Base-by-base conservation (phyloP, 2,113 vertebrate species). In the Gnathonemus echidnorhynchus region DNA sequence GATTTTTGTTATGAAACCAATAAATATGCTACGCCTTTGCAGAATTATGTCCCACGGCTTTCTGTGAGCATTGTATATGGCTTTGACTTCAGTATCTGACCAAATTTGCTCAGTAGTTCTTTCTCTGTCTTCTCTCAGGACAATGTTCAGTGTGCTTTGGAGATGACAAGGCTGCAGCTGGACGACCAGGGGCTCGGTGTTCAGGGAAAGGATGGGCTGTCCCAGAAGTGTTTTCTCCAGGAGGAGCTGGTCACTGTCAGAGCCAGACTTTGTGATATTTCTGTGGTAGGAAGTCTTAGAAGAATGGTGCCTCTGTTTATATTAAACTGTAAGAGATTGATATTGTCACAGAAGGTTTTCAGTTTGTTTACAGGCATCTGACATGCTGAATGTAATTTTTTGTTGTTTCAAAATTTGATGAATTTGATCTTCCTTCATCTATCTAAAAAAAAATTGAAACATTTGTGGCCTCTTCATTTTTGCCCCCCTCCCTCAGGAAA, bases 231-330 rank as follows among this genome's bases (percentile, higher is more conserved):
- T 92, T 94, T 97, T 90, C 96, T 98, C 17, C 97, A 97, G 91
- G 97, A 98, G 52, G 96, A 97, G 5, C 94, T 98, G 93, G 97
- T 98, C 90, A 96, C 96, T 3, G 96, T 97, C 90, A 94, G 97
- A 70, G 97, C 97, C 77, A 93, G 96, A 77, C 96, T 98, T 89
- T 98, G 97, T 90, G 97, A 98, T 19, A 93, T 97, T 24, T 94
- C 96, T 2, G 88, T 95, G 96, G 97, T 98, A 92, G 93, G 93
- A 31, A 39, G 45, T 46, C 0, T 70, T n/a, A 17, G 35, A 1
- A 45, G 62, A 11, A 66, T 24, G 9, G 1, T 5, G 49, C 9
- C n/a, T 48, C 24, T 70, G 62, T 53, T 85, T 85, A 21, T 24
- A 17, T 87, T 48, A 31, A 53, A 53, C 42, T 85, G 45, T 19